Evolutionary conservation across 2,113 vertebrate species (phyloP).

Genomic region (Oreotragus oreotragus): DNA sequence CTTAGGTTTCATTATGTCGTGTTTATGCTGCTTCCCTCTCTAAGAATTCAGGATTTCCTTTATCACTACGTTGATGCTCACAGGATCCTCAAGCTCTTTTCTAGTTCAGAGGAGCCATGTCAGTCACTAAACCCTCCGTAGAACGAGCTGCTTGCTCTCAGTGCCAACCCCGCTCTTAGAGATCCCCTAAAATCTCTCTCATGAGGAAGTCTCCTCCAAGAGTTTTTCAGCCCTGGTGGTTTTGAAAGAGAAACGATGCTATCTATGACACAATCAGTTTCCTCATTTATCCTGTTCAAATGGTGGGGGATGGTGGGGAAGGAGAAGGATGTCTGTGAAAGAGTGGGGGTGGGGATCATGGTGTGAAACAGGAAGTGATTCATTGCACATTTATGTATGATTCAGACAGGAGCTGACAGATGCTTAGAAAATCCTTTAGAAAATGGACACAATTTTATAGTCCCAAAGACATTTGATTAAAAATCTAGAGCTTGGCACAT

Average conservation of each 20-base stretch:
- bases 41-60: neutral
- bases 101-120: neutral
- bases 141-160: neutral
- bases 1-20: neutral
- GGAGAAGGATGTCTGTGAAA: neutral
- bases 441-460: neutral
- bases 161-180: no score
- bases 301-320: neutral
- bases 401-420: slow-evolving; percentile 46
- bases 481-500: neutral
- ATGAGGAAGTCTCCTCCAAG: neutral
- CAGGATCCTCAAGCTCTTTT: neutral
- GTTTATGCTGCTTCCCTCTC: neutral
- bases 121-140: no score
- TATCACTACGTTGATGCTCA: neutral
- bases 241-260: neutral
- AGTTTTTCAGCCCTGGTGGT: neutral
- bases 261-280: neutral
- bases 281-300: neutral
- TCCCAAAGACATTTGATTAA: neutral
- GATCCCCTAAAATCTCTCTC: neutral
- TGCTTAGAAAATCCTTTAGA: slow-evolving; percentile 12
- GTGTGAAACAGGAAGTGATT: slow-evolving; percentile 41
- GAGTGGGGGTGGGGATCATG: neutral
- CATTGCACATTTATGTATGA: neutral